Evolutionary conservation across 2,888 invertebrate genomes (phyloP), one percentile per base, ranked within the genome.

Genomic region (Villa cingulata): DNA sequence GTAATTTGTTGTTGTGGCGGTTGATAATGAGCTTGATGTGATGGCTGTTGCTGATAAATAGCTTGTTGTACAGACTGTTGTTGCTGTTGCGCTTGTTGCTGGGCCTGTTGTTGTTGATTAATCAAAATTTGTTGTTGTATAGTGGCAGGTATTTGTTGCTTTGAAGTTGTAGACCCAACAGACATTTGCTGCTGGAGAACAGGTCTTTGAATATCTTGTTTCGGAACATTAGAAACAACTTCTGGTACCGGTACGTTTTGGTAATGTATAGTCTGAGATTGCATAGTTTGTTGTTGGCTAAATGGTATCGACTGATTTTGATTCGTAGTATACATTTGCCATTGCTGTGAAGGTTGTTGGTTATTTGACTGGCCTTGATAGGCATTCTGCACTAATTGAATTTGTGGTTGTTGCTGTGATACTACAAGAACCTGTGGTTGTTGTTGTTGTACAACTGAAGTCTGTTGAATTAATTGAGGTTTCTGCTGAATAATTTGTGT

Each of bases 11-110:
- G 56, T 17, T 56, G 56, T 16, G 49, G 51, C 41, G 62, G 63
- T 34, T 59, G 61, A 42, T 56, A 58, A 10, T 72, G 71, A 9
- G 71, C 71, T 5, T 63, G 60, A 52, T 64, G 53, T 49, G 60
- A 61, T 47, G 60, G 59, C 37, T 63, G 62, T 38, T 61, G 60
- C 47, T 54, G 55, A 37, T 53, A 53, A 42, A 59, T 60, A 6
- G 63, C 56, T 46, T 62, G 68, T 42, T 56, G 56, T 41, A 52
- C 54, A 39, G 19, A 20, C 36, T n/a, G 42, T 43, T 41, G 51
- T 36, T 34, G 40, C 37, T 43, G 37, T 45, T 58, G 52, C 18
- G 27, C 37, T 37, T 43, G 37, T 46, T 58, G 52, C 20, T 36
- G 37, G 1, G 37, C 10, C n/a, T 19, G 29, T 32, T 44, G 48